Percentiles rank a stretch among this genome's conserved stretches.
phyloP scores from a whole-genome alignment of 1,140 invertebrate species.

The Aphis craccivora region DNA sequence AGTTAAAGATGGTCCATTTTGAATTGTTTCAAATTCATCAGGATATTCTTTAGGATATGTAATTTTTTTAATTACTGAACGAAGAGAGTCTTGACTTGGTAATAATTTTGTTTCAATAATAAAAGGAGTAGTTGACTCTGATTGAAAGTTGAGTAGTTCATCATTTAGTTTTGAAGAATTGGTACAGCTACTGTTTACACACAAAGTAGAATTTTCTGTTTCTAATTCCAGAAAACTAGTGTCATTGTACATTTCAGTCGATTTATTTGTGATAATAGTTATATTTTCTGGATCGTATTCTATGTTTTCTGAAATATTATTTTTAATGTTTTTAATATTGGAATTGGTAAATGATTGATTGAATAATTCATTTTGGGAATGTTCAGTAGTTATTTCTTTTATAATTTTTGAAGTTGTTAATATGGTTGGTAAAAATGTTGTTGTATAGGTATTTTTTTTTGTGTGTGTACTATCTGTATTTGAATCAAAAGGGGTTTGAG shows the following conservation, averaged over 20 bases:
- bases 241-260: slow-evolving; percentile 9
- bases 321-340: neutral
- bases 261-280: neutral
- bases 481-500: neutral
- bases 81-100: neutral
- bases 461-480: neutral
- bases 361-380: neutral
- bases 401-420: neutral
- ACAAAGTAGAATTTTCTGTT: neutral
- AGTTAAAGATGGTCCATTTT: slow-evolving; percentile 58
- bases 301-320: slow-evolving; percentile 11
- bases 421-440: neutral
- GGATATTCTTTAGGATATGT: slow-evolving; percentile 60
- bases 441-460: neutral
- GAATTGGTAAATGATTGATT: neutral
- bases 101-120: slow-evolving; percentile 48
- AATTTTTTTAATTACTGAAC: slow-evolving; percentile 29
- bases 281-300: neutral
- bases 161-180: slow-evolving; percentile 14
- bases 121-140: slow-evolving; percentile 41
- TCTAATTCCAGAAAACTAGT: neutral
- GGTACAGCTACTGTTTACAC: slow-evolving; percentile 33
- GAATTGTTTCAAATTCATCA: slow-evolving; percentile 59
- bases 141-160: neutral
- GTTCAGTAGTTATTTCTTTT: neutral